Percentiles rank a stretch among this genome's conserved stretches.
phyloP scores from a whole-genome alignment of 2,888 invertebrate genomes.

The Phyllotreta cruciferae region DNA sequence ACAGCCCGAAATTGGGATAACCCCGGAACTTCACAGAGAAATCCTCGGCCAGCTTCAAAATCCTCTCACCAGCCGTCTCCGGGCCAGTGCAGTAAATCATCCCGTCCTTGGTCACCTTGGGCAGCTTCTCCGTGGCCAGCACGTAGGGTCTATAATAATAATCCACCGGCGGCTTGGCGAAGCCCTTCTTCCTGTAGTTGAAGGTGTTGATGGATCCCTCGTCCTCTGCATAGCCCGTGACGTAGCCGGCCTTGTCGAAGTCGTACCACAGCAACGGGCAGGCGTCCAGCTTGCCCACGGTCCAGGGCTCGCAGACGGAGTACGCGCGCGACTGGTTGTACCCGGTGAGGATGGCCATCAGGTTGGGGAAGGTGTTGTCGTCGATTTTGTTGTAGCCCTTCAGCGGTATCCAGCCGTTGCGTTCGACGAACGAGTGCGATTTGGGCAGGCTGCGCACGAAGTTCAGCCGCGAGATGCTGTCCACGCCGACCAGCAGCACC shows the following conservation, averaged over 20 bases:
- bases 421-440: constrained; percentile 70
- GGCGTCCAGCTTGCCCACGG: constrained; percentile 68
- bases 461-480: constrained; percentile 83
- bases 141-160: constrained; percentile 81
- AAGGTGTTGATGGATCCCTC: constrained; percentile 75
- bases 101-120: constrained; percentile 61
- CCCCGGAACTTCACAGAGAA: constrained; percentile 70
- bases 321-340: constrained; percentile 58
- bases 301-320: constrained; percentile 62
- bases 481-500: constrained; percentile 82
- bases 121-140: constrained; percentile 69
- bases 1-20: constrained; percentile 74
- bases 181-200: constrained; percentile 74
- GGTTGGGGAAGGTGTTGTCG: constrained; percentile 89
- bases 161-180: constrained; percentile 76
- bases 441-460: constrained; percentile 78
- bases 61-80: constrained; percentile 70
- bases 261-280: constrained; percentile 81
- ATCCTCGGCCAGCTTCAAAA: constrained; percentile 73
- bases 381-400: constrained; percentile 69
- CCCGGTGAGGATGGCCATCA: constrained; percentile 77
- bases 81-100: constrained; percentile 69
- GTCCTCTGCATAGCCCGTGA: constrained; percentile 83
- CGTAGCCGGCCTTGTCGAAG: constrained; percentile 73
- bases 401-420: constrained; percentile 57